A percentile compares a stretch with the other conserved stretches of the same genome.
phyloP scores from a whole-genome alignment of 2,797 vertebrate genomes.

The Masticophis lateralis region DNA sequence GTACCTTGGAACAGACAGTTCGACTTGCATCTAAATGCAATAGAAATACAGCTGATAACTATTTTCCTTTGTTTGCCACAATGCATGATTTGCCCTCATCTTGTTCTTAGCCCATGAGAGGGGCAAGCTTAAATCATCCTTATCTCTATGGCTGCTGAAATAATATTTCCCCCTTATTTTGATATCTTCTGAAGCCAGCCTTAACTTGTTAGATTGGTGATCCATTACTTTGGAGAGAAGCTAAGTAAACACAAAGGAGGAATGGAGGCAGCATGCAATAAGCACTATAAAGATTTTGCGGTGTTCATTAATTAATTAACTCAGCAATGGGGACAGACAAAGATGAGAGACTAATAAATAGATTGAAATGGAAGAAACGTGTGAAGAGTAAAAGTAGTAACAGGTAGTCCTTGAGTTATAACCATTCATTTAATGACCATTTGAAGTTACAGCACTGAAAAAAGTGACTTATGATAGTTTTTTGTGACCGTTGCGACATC shows the following conservation, averaged over 20 bases:
- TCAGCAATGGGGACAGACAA: not conserved
- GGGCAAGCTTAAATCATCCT: not conserved
- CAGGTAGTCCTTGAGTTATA: not conserved
- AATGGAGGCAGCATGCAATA: not conserved
- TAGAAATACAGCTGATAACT: not conserved
- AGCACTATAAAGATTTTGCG: not conserved
- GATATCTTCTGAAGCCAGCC: not conserved
- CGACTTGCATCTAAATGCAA: not conserved
- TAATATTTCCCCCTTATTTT: not conserved
- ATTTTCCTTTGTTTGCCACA: not conserved
- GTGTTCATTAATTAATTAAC: not conserved
- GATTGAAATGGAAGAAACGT: not conserved
- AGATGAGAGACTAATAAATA: not conserved
- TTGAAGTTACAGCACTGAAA: not conserved
- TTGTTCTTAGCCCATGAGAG: not conserved
- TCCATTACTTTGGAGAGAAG: not conserved
- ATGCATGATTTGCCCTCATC: not conserved
- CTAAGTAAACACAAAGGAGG: not conserved
- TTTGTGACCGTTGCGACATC: not conserved
- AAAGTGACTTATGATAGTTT: not conserved
- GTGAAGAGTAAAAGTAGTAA: not conserved
- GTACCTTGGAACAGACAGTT: not conserved
- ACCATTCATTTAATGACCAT: not conserved
- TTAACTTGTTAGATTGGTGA: not conserved
- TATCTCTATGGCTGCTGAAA: not conserved